These are phyloP conservation scores for Capra hircus DNA, from an alignment of 2,113 vertebrate species.

Conservation along the genomic window DNA sequence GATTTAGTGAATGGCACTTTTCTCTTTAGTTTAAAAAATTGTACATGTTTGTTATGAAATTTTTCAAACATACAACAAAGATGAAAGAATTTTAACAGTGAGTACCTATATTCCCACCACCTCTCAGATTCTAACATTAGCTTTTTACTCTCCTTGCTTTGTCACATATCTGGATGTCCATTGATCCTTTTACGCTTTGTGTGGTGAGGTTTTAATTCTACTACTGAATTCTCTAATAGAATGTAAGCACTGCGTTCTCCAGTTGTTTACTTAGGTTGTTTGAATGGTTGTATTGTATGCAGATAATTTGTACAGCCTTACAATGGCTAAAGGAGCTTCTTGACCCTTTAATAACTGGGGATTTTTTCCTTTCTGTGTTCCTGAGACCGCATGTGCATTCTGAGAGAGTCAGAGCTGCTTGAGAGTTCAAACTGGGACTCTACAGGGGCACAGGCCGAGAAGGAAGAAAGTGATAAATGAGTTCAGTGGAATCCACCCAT, in stretches of 20 bases:
- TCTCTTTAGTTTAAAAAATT: background rate
- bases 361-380: background rate
- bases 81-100: background rate
- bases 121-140: background rate
- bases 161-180: background rate
- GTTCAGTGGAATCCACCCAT: background rate
- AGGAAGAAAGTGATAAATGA: background rate
- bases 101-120: background rate
- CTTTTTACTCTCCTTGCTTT: background rate
- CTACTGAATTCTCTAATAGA: background rate
- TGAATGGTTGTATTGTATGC: background rate
- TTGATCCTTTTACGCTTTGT: background rate
- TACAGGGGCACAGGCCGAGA: background rate
- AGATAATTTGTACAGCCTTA: background rate
- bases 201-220: background rate
- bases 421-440: background rate
- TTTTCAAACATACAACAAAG: background rate
- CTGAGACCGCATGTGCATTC: background rate
- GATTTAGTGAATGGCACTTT: background rate
- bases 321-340: background rate
- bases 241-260: too few relatives aligned
- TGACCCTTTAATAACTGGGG: background rate
- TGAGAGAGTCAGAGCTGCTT: background rate
- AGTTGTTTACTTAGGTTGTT: background rate
- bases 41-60: background rate